These are phyloP conservation scores for Trochalopteron elliotii DNA, from an alignment of 2,113 vertebrate genomes.

Conservation along the genomic window DNA sequence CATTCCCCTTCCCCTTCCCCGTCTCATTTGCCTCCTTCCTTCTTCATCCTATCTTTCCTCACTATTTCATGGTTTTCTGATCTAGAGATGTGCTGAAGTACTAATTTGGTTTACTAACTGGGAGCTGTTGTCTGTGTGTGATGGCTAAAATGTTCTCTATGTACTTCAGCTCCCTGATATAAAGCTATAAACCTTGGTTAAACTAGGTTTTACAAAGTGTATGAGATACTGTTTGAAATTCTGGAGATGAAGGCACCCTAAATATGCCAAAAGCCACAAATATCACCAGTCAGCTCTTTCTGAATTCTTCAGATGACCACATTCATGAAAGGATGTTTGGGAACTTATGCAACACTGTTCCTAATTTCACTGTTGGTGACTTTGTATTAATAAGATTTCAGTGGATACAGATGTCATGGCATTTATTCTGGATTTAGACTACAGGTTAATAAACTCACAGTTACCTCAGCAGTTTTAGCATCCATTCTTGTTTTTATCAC, in stretches of 20 bases:
- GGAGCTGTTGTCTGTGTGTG: background rate
- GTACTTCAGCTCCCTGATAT: background rate
- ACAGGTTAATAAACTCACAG: background rate
- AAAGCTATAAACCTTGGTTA: background rate
- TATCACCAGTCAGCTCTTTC: background rate
- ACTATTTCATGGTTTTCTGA: background rate
- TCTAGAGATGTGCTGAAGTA: background rate
- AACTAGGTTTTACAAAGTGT: background rate
- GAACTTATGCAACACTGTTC: background rate
- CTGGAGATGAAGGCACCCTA: background rate
- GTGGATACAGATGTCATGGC: background rate
- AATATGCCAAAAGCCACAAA: background rate
- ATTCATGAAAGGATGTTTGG: background rate
- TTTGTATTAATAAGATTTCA: background rate
- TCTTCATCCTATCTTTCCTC: background rate
- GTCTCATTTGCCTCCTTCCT: background rate
- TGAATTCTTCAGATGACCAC: background rate
- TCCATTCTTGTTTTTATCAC: background rate
- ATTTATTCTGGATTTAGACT: background rate
- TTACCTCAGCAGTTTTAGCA: background rate
- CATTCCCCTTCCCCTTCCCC: background rate
- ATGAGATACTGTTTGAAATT: background rate
- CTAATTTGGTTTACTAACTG: background rate
- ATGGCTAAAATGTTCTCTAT: background rate
- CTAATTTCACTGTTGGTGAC: background rate